phyloP scores from a whole-genome alignment of 2,888 invertebrate species.

The Branchipolynoe longqiensis region DNA sequence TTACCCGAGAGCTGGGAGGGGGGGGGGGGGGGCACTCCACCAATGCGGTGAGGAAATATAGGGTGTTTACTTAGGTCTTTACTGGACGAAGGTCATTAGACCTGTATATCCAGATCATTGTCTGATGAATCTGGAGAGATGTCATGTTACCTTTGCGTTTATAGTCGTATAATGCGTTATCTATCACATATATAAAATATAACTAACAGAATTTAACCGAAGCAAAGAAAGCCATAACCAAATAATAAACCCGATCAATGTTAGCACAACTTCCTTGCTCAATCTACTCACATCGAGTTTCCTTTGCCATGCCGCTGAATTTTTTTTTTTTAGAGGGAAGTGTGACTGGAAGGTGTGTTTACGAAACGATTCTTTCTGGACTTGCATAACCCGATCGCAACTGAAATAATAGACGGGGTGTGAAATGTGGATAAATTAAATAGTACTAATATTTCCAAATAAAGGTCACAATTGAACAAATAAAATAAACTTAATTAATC shows the following conservation, averaged over 20 bases:
- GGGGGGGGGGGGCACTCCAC: too few relatives aligned
- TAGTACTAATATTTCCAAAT: not conserved
- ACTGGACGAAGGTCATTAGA: too few relatives aligned
- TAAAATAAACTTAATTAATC: too few relatives aligned
- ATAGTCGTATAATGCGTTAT: too few relatives aligned
- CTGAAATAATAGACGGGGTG: constrained; percentile 63
- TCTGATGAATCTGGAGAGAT: not conserved
- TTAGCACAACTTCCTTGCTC: not conserved
- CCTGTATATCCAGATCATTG: too few relatives aligned
- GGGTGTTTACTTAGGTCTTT: too few relatives aligned
- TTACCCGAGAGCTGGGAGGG: too few relatives aligned
- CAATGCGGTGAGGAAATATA: too few relatives aligned
- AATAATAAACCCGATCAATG: not conserved
- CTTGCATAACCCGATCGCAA: constrained; percentile 75
- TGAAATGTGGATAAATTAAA: not conserved
- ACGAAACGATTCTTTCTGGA: constrained; percentile 76
- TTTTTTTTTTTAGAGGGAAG: constrained; percentile 72
- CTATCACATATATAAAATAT: too few relatives aligned
- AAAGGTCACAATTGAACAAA: not conserved
- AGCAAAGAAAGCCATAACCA: too few relatives aligned
- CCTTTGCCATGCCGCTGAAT: constrained; percentile 77
- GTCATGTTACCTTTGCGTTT: too few relatives aligned
- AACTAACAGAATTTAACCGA: too few relatives aligned
- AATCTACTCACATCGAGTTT: constrained; percentile 73
- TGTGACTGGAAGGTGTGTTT: constrained; percentile 75